These are phyloP conservation scores for Mus pahari DNA, from an alignment of 2,113 vertebrate species.

Conservation along the genomic window DNA sequence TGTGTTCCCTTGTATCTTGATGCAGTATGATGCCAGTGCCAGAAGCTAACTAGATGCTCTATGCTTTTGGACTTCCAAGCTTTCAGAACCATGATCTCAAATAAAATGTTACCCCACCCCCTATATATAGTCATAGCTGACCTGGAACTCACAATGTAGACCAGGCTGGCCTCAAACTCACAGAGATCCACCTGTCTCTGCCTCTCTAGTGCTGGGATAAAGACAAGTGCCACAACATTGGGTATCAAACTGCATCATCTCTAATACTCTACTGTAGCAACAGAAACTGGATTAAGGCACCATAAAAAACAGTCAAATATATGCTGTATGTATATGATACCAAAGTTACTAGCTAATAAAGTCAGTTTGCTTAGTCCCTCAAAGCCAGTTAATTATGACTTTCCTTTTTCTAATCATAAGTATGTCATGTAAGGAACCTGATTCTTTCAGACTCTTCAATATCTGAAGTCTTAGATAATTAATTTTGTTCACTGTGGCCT, in stretches of 20 bases:
- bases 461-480: constrained; percentile 42
- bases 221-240: background rate
- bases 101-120: background rate
- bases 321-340: background rate
- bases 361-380: background rate
- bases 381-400: constrained; percentile 27
- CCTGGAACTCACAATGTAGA: background rate
- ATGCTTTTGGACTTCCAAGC: background rate
- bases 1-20: background rate
- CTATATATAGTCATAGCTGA: background rate
- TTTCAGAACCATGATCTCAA: background rate
- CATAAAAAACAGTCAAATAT: constrained; percentile 22
- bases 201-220: background rate
- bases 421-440: background rate
- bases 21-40: background rate
- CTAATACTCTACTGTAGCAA: background rate
- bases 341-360: background rate
- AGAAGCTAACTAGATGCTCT: background rate
- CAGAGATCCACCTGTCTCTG: background rate
- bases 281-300: background rate
- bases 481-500: constrained; percentile 37
- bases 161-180: background rate
- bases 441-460: constrained; percentile 30
- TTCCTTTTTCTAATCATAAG: constrained; percentile 11
- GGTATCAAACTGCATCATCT: background rate